Evolutionary conservation across 2,797 vertebrate species (phyloP).

Genomic region (Zenarchopterus dispar): DNA sequence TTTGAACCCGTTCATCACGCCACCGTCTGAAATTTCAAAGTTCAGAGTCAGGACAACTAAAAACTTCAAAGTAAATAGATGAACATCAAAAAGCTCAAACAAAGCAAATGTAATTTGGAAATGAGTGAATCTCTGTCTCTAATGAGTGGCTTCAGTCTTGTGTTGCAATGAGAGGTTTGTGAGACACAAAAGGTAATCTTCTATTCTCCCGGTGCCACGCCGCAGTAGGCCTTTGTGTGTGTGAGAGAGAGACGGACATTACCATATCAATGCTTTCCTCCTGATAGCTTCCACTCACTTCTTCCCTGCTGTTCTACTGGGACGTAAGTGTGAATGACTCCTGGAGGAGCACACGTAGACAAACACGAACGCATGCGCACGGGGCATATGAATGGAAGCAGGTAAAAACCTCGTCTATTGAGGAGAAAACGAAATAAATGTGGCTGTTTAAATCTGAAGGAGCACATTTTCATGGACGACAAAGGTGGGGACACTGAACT

Average conservation of each 20-base stretch:
- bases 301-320: constrained; percentile 32
- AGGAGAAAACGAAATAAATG: constrained; percentile 23
- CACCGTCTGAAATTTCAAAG: too few species aligned
- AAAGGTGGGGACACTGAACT: too few species aligned
- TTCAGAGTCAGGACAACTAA: too few species aligned
- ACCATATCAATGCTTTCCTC: constrained; percentile 57
- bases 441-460: too few species aligned
- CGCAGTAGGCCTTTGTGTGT: constrained; percentile 1
- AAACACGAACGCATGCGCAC: constrained; percentile 9
- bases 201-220: constrained; percentile 35
- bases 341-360: constrained; percentile 29
- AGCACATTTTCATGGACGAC: too few species aligned
- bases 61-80: too few species aligned
- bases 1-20: too few species aligned
- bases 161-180: constrained; percentile 25
- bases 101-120: too few species aligned
- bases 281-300: constrained; percentile 48
- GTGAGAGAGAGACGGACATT: constrained; percentile 35
- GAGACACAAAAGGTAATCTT: constrained; percentile 33
- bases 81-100: too few species aligned
- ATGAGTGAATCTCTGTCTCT: too few species aligned
- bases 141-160: too few species aligned
- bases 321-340: constrained; percentile 49
- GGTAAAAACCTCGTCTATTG: constrained; percentile 14
- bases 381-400: constrained; percentile 28